A percentile compares a stretch with the other conserved stretches of the same genome.
Conservation (phyloP, 2,797 vertebrate genomes). For the Gila robusta region DNA sequence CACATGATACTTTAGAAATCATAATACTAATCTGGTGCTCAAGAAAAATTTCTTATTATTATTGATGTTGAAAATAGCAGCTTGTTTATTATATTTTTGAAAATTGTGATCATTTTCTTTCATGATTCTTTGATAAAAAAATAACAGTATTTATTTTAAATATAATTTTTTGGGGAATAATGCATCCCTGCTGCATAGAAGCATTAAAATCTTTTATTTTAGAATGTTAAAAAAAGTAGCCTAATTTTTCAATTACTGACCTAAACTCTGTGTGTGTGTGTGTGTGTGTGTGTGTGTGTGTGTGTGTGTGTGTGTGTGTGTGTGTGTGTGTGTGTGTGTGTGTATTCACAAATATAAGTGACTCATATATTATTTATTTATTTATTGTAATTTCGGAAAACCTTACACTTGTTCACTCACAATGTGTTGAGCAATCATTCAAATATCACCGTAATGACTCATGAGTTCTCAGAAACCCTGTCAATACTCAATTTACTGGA, state of each 20-base stretch:
- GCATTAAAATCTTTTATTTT: neutral
- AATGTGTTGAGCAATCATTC: neutral
- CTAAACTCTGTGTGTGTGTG: neutral
- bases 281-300: no score
- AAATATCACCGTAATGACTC: neutral
- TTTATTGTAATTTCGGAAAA: neutral
- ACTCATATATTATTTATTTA: neutral
- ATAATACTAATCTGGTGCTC: neutral
- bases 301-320: no score
- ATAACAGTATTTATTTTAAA: neutral
- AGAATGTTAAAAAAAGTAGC: no score
- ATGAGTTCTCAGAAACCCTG: neutral
- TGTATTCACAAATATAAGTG: no score
- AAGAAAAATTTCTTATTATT: neutral
- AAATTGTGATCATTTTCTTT: neutral
- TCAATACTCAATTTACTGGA: conserved; percentile 3
- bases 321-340: neutral
- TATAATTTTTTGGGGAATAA: no score
- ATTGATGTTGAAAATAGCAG: neutral
- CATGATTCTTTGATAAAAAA: neutral
- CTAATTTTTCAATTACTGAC: no score
- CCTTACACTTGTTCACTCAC: neutral
- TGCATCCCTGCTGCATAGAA: neutral
- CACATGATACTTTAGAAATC: neutral
- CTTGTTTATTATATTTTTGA: neutral